Evolutionary conservation across 2,797 vertebrate genomes (phyloP).

Genomic region (Sebastes iracundus): DNA sequence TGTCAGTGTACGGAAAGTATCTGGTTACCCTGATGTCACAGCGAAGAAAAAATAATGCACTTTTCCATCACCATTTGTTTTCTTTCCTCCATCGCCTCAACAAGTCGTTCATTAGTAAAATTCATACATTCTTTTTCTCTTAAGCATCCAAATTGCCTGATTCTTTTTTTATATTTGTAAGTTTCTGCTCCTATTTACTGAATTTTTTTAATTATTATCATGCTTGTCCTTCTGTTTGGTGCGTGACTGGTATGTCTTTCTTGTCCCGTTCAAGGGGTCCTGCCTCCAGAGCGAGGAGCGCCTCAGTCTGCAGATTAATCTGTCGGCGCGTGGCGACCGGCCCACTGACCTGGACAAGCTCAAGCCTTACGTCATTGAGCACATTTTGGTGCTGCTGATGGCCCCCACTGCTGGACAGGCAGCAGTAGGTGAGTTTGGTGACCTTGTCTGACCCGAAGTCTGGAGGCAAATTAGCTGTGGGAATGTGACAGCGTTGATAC

Average conservation of each 20-base stretch:
- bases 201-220: not conserved
- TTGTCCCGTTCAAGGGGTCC: conserved; percentile 70
- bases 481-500: not conserved
- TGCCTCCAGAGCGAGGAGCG: conserved; percentile 83
- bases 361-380: conserved; percentile 94
- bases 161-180: not conserved
- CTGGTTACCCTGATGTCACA: not conserved
- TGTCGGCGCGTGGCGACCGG: conserved; percentile 87
- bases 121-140: not conserved
- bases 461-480: not conserved
- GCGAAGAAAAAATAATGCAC: not conserved
- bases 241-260: conserved; percentile 55
- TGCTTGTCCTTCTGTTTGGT: conserved; percentile 14
- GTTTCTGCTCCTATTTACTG: not conserved
- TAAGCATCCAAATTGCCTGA: not conserved
- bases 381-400: conserved; percentile 92
- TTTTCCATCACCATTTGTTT: not conserved
- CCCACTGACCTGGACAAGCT: conserved; percentile 92
- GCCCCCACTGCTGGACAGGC: conserved; percentile 75
- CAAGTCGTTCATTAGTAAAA: not conserved
- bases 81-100: not conserved
- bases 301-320: conserved; percentile 91
- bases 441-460: not conserved
- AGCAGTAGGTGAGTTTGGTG: conserved; percentile 67
- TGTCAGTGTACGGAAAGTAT: not conserved